These are phyloP conservation scores for Piaya cayana DNA, from an alignment of 2,113 vertebrate genomes.

Conservation along the genomic window DNA sequence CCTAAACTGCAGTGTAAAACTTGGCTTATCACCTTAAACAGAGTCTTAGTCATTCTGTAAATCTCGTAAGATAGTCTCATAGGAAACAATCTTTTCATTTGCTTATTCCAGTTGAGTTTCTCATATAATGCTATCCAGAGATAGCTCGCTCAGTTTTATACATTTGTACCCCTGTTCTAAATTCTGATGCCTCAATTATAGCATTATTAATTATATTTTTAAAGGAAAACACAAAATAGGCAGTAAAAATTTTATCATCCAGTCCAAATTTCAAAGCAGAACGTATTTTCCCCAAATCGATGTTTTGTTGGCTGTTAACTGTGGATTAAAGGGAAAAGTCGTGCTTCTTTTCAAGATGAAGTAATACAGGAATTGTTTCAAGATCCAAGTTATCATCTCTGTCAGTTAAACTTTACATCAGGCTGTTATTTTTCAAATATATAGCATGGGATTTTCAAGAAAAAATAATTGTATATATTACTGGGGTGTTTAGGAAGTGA, in stretches of 20 bases:
- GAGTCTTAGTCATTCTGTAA: constrained; percentile 3
- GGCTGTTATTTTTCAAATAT: not conserved
- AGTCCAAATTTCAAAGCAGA: not conserved
- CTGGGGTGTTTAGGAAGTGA: not conserved
- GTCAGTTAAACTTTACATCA: not conserved
- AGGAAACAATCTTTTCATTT: constrained; percentile 42
- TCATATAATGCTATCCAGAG: not conserved
- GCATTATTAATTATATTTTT: not conserved
- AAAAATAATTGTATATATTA: not conserved
- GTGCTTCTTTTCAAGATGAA: not conserved
- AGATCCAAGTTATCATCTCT: not conserved
- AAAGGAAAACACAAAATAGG: not conserved
- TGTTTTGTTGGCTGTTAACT: not conserved
- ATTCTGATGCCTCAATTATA: not conserved
- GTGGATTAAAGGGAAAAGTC: not conserved
- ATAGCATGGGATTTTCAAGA: not conserved
- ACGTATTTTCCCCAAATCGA: not conserved
- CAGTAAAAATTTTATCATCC: not conserved
- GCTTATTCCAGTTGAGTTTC: not conserved
- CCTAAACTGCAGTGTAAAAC: constrained; percentile 46
- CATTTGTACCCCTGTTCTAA: not conserved
- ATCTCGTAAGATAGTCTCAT: not conserved
- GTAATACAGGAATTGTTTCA: not conserved
- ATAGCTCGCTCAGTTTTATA: not conserved
- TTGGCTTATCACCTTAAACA: constrained; percentile 55